A percentile compares a stretch with the other conserved stretches of the same genome.
phyloP scores from a whole-genome alignment of 1,140 invertebrate species.

The Arion vulgaris region DNA sequence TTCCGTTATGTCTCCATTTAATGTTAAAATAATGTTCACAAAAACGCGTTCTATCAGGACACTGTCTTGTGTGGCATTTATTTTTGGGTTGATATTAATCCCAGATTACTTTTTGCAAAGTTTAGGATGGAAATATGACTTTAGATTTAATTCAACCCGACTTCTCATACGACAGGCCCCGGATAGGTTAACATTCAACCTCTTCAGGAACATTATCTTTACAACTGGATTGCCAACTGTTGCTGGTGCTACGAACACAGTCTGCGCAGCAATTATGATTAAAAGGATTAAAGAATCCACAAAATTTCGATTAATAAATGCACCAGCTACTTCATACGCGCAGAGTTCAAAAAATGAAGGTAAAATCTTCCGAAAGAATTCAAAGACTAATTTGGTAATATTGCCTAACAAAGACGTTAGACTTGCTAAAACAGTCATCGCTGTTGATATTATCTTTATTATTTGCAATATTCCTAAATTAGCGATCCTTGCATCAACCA shows the following conservation, averaged over 20 bases:
- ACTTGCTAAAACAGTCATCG: background rate
- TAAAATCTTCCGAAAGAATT: background rate
- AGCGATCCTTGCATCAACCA: background rate
- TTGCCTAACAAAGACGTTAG: background rate
- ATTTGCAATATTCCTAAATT: background rate
- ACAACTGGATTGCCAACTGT: background rate
- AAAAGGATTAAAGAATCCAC: background rate
- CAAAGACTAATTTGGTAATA: background rate
- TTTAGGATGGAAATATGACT: background rate
- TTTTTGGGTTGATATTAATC: background rate
- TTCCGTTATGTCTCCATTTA: background rate
- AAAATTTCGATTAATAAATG: background rate
- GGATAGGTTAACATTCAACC: background rate
- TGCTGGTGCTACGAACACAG: background rate
- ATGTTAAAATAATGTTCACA: background rate
- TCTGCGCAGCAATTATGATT: conserved; percentile 7
- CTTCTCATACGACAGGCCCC: background rate
- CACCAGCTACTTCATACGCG: background rate
- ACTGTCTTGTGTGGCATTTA: background rate
- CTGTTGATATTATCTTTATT: background rate
- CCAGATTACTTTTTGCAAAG: background rate
- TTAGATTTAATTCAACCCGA: background rate
- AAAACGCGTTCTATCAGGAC: background rate
- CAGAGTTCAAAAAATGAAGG: background rate
- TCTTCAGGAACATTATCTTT: background rate